Evolutionary conservation across 1,140 invertebrate genomes (phyloP).

Genomic region (Lerema accius): DNA sequence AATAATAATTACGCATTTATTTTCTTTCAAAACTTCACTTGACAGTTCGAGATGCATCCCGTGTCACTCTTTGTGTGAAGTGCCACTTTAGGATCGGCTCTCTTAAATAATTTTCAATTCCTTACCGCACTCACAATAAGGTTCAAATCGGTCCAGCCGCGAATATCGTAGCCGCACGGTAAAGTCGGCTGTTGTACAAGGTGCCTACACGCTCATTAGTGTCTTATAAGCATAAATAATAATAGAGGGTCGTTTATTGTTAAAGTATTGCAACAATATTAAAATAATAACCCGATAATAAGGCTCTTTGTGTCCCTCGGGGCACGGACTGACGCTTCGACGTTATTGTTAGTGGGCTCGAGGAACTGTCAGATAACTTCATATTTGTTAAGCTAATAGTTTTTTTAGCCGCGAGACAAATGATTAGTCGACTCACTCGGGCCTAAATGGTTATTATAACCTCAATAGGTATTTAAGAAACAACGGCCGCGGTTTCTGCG

Average conservation of each 20-base stretch:
- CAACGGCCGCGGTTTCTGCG: not conserved
- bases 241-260: conserved; percentile 50
- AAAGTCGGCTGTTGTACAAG: conserved; percentile 47
- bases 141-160: conserved; percentile 22
- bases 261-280: conserved; percentile 65
- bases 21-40: conserved; percentile 59
- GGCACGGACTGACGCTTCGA: conserved; percentile 8
- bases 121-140: conserved; percentile 35
- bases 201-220: conserved; percentile 69
- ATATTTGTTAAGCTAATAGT: conserved; percentile 35
- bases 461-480: conserved; percentile 17
- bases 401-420: conserved; percentile 24
- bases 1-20: conserved; percentile 64
- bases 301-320: conserved; percentile 48
- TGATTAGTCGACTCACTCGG: conserved; percentile 21
- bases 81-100: conserved; percentile 1
- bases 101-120: not conserved
- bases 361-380: conserved; percentile 31
- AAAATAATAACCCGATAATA: conserved; percentile 70
- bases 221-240: conserved; percentile 51
- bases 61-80: conserved; percentile 56
- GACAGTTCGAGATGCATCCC: conserved; percentile 57
- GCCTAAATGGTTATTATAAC: conserved; percentile 16
- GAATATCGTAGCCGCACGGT: conserved; percentile 1
- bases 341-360: conserved; percentile 20